Percentiles rank a stretch among this genome's conserved stretches.
These are phyloP conservation scores for Caretta caretta DNA, from an alignment of 2,113 vertebrate species.

Conservation along the genomic window DNA sequence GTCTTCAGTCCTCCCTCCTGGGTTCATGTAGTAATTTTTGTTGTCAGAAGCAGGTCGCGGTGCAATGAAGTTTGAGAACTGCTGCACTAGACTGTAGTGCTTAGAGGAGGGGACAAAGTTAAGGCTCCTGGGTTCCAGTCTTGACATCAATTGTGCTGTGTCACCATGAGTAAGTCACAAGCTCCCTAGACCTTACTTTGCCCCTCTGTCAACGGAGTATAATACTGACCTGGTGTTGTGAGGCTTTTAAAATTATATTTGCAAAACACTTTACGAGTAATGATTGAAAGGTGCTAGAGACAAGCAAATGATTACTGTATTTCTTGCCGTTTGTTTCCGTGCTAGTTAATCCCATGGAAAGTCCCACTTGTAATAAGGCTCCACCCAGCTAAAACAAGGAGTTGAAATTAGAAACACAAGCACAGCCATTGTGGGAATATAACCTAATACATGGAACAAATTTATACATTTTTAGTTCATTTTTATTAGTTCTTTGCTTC, in stretches of 20 bases:
- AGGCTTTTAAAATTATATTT: neutral
- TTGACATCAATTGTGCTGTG: conserved; percentile 48
- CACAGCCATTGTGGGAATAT: neutral
- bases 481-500: conserved; percentile 53
- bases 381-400: neutral
- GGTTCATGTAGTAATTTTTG: no score
- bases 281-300: neutral
- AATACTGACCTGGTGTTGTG: neutral
- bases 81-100: neutral
- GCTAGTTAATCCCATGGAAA: conserved; percentile 11
- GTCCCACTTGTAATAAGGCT: neutral
- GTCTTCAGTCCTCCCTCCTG: no score
- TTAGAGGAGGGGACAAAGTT: neutral
- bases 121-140: neutral
- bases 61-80: no score
- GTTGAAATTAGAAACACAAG: conserved; percentile 9
- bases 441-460: neutral
- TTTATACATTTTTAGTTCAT: conserved; percentile 36
- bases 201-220: neutral
- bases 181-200: neutral
- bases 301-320: neutral
- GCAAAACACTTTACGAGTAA: neutral
- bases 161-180: neutral
- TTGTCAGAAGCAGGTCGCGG: no score
- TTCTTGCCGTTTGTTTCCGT: conserved; percentile 18